Evolutionary conservation across 1,140 invertebrate genomes (phyloP), one percentile per base, ranked within the genome.

Genomic region (Drosophila ficusphila): DNA sequence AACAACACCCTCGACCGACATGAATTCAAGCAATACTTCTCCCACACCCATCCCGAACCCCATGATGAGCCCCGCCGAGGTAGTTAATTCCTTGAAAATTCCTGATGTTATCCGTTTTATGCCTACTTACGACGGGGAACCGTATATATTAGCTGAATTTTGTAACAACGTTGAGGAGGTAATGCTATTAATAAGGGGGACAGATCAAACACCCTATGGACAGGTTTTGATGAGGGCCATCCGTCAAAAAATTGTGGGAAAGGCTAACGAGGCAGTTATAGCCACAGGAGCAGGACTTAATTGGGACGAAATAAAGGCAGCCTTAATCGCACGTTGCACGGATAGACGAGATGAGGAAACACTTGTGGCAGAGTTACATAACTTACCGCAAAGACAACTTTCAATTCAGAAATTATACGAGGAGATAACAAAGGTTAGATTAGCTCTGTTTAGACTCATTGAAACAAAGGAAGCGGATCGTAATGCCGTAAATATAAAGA

Each of bases 271-370:
- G 14, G 44, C 44, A 18, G 25, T 47, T 0, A 29, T 47, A 3
- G 44, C 44, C 3, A 11, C 44, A 3, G 25, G 9, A 7, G 44
- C 25, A 0, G 18, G 1, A 8, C 5, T 27, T 2, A 18, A 11
- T 11, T 47, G 44, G 25, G 14, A 29, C 4, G 44, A 29, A 2
- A 47, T 47, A 3, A 51, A 9, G 1, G 48, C 34, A 4, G 48
- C 29, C 12, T 1, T 51, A 6, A 8, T 49, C 5, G 14, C n/a
- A 12, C 29, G 34, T 0, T 34, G 47, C 7, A 52, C n/a, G 5
- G 33, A 52, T 5, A 52, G 49, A 9, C 23, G 49, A 12, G 33
- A 52, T 21, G 21, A 52, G 6, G 34, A 52, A 1, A 25, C 49
- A 0, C 8, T 38, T 1, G 23, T 23, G 49, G 7, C 19, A 2